Evolutionary conservation across 2,888 invertebrate species (phyloP).

Genomic region (Biston stratarius): DNA sequence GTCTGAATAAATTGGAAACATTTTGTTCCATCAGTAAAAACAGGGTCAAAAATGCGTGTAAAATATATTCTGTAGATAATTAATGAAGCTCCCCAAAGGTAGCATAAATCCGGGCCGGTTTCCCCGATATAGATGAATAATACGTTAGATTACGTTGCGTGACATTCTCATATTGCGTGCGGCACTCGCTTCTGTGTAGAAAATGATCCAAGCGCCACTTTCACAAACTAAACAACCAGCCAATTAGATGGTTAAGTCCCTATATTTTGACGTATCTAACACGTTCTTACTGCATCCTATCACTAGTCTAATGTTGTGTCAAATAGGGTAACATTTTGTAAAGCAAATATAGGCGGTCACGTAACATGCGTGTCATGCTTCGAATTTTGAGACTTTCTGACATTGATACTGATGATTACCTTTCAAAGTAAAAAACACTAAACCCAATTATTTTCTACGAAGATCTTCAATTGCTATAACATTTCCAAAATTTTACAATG

Average conservation of each 20-base stretch:
- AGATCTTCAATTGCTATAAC: too few species aligned
- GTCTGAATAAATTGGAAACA: not conserved
- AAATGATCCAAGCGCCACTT: conserved; percentile 37
- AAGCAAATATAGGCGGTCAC: too few species aligned
- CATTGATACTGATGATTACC: too few species aligned
- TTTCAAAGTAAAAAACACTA: too few species aligned
- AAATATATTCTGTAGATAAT: conserved; percentile 2
- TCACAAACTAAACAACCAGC: not conserved
- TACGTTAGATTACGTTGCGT: conserved; percentile 51
- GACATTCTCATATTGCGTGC: conserved; percentile 50
- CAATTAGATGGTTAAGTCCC: not conserved
- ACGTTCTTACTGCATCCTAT: too few species aligned
- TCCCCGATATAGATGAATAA: conserved; percentile 52
- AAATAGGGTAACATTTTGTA: too few species aligned
- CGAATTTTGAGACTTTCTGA: too few species aligned
- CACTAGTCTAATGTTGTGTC: too few species aligned
- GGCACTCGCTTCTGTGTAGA: conserved; percentile 44
- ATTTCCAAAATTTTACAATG: too few species aligned
- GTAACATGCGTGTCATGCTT: too few species aligned
- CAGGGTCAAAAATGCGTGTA: not conserved
- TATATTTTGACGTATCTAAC: too few species aligned
- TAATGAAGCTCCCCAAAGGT: conserved; percentile 22
- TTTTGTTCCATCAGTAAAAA: not conserved
- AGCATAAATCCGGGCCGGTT: conserved; percentile 43
- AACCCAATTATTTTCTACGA: too few species aligned